These are phyloP conservation scores for Galago senegalensis DNA, from an alignment of 2,797 vertebrate species.

Conservation along the genomic window DNA sequence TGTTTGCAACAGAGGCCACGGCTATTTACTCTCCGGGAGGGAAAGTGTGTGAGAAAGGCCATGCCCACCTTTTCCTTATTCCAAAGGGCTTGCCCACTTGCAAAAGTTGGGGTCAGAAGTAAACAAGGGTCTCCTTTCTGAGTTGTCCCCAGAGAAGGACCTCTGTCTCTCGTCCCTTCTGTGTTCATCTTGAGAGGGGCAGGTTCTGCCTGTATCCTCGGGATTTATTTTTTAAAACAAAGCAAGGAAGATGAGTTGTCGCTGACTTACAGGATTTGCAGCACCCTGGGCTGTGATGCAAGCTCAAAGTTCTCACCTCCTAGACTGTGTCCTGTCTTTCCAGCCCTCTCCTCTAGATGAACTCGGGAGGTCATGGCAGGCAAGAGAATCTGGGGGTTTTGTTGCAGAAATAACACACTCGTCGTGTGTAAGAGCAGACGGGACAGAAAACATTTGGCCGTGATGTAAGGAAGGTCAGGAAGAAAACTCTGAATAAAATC, in stretches of 20 bases:
- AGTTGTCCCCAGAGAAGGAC: not conserved
- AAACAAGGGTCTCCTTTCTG: not conserved
- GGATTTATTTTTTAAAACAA: not conserved
- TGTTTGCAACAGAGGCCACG: fast-evolving
- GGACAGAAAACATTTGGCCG: not conserved
- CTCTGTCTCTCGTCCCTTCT: not conserved
- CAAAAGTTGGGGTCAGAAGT: not conserved
- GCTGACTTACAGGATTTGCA: not conserved
- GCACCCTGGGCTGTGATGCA: not conserved
- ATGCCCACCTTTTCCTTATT: too few relatives aligned
- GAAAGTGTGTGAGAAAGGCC: not conserved
- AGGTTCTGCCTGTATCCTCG: not conserved
- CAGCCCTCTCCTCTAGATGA: not conserved
- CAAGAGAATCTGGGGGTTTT: not conserved
- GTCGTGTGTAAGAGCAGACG: not conserved
- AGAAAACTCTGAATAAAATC: not conserved
- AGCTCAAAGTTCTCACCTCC: not conserved
- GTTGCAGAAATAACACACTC: too few relatives aligned
- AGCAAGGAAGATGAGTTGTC: not conserved
- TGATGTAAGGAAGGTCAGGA: not conserved
- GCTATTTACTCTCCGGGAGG: not conserved
- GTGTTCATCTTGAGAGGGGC: not conserved
- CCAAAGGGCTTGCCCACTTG: not conserved
- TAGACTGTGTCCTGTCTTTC: not conserved
- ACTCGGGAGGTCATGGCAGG: not conserved